Conservation (phyloP, 2,113 vertebrate species). For the Tylochromis polylepis region DNA sequence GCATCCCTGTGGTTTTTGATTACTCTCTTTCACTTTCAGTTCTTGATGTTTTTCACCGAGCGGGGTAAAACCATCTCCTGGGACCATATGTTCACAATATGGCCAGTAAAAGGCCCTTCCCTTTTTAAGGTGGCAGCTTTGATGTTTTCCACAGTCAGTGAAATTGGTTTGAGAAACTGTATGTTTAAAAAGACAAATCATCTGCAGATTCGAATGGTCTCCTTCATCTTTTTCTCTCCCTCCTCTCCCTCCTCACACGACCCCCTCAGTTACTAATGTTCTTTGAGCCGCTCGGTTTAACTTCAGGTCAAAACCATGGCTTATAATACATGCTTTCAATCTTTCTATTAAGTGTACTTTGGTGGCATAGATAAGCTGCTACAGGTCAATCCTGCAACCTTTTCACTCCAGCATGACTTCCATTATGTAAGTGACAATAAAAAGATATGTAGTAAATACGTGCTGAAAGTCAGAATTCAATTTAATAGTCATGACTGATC, state of each 20-base stretch:
- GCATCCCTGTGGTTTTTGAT: constrained; percentile 5
- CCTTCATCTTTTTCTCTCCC: not conserved
- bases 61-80: not conserved
- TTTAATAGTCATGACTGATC: not conserved
- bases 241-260: not conserved
- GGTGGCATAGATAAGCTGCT: not conserved
- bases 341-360: not conserved
- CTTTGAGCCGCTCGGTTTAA: not conserved
- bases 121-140: constrained; percentile 33
- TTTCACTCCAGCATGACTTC: not conserved
- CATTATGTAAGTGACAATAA: not conserved
- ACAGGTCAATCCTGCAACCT: not conserved
- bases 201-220: not conserved
- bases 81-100: constrained; percentile 44
- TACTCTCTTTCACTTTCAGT: constrained; percentile 23
- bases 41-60: constrained; percentile 31
- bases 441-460: not conserved
- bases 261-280: not conserved
- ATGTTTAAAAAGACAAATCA: constrained; percentile 5
- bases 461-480: not conserved
- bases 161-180: constrained; percentile 31
- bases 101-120: constrained; percentile 8
- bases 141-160: constrained; percentile 38
- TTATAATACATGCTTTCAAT: not conserved
- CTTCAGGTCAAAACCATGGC: not conserved